Evolutionary conservation across 1,140 invertebrate genomes (phyloP).

Genomic region (Idris sp.): DNA sequence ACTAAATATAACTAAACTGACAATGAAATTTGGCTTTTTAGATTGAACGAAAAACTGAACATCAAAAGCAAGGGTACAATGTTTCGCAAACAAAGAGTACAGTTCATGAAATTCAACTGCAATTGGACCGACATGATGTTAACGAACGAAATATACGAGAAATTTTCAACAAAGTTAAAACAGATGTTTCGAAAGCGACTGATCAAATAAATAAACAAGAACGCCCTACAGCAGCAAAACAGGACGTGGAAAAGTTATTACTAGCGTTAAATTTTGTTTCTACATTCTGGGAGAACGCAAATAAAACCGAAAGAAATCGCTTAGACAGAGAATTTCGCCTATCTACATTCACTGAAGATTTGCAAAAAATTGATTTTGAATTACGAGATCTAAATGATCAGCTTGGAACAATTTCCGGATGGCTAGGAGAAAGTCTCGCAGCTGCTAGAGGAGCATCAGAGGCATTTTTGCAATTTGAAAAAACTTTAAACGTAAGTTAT

Average conservation of each 20-base stretch:
- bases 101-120: slow-evolving; percentile 61
- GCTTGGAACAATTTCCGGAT: slow-evolving; percentile 64
- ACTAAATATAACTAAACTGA: too few species aligned
- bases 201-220: slow-evolving; percentile 84
- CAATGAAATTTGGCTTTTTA: too few species aligned
- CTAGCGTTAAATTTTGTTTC: slow-evolving; percentile 79
- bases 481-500: slow-evolving; percentile 84
- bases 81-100: slow-evolving; percentile 41
- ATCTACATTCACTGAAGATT: slow-evolving; percentile 85
- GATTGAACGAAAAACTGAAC: slow-evolving; percentile 69
- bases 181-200: slow-evolving; percentile 83
- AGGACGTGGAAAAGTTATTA: slow-evolving; percentile 85
- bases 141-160: slow-evolving; percentile 81
- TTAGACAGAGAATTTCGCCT: slow-evolving; percentile 83
- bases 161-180: slow-evolving; percentile 80
- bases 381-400: slow-evolving; percentile 68
- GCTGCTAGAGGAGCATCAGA: slow-evolving; percentile 84
- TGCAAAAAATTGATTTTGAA: slow-evolving; percentile 85
- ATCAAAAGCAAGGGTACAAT: slow-evolving; percentile 29
- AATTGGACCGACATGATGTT: slow-evolving; percentile 80
- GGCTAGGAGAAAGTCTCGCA: slow-evolving; percentile 83
- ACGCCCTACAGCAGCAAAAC: slow-evolving; percentile 81
- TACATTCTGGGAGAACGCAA: slow-evolving; percentile 81
- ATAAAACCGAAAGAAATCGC: slow-evolving; percentile 80
- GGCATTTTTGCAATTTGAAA: slow-evolving; percentile 88